These are phyloP conservation scores for Oreotrochilus melanogaster DNA, from an alignment of 2,113 vertebrate species.

Conservation along the genomic window DNA sequence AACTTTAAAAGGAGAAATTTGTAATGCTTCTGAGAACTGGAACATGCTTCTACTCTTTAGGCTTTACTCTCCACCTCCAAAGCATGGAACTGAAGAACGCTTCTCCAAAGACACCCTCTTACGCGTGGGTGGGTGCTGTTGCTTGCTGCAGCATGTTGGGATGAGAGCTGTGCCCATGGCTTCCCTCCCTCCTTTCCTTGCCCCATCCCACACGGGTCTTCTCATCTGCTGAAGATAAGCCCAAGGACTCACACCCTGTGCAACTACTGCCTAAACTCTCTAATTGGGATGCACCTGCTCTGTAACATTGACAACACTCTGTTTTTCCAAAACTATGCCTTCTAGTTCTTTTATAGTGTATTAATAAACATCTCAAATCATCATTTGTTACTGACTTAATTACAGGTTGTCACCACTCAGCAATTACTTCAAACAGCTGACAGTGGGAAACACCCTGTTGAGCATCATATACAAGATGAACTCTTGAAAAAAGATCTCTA, in stretches of 20 bases:
- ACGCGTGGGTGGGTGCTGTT: accelerated
- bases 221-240: neutral
- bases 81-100: neutral
- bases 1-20: neutral
- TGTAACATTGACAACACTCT: neutral
- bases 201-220: neutral
- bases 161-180: accelerated
- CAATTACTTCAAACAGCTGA: neutral
- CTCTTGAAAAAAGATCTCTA: neutral
- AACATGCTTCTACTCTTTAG: neutral
- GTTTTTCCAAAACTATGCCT: neutral
- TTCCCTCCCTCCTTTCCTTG: neutral
- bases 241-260: accelerated
- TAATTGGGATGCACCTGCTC: neutral
- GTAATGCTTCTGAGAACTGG: neutral
- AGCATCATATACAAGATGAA: neutral
- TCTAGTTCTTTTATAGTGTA: neutral
- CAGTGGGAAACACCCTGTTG: neutral
- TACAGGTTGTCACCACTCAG: neutral
- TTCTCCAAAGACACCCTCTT: neutral
- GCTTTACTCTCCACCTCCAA: neutral
- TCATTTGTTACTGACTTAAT: conserved; percentile 2
- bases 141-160: neutral
- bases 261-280: neutral
- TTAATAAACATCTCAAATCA: neutral